Evolutionary conservation across 2,888 invertebrate genomes (phyloP), one percentile per base, ranked within the genome.

Genomic region (Macropis europaea): DNA sequence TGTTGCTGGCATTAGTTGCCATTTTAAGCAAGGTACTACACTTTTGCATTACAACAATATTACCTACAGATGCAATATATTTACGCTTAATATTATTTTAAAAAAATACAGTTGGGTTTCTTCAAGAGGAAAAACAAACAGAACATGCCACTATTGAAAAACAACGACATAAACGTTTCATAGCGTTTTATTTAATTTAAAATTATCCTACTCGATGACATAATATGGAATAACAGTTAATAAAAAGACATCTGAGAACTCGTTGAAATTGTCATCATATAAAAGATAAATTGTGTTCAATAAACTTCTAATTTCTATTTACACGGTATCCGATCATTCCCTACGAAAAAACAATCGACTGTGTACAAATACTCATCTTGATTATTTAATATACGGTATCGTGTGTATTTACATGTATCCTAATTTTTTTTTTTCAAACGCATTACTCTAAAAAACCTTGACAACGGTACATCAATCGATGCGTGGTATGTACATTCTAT

Each of bases 31-130:
- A 9, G 69, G 83, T 84, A 78, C 17, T 17, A 53, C 9, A 24
- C 26, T 34, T 17, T 15, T 30, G 34, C 6, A 3, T 54, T 30
- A n/a, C 13, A 19, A 6, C 2, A 32, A 56, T 26, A 7, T 15
- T 15, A 9, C 40, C 7, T 4, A n/a, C 40, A 22, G 15, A 63
- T 47, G 6, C 30, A n/a, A n/a, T 34, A 3, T 17, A 47, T 24
- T 52, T n/a, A 19, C 36, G 19, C 22, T 40, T 38, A 40, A 13
- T 36, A 13, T 28, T 61, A 48, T 42, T 73, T 79, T 30, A 48
- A 13, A 50, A 59, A n/a, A n/a, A n/a, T n/a, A n/a, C 48, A 84
- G 84, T 4, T 82, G 36, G 84, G 84, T 19, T 84, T 84, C 67
- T 85, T 85, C 70, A 81, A 79, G 45, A 77, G 86, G 17, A 68